Evolutionary conservation across 2,797 vertebrate genomes (phyloP).

Genomic region (Gouania willdenowi): DNA sequence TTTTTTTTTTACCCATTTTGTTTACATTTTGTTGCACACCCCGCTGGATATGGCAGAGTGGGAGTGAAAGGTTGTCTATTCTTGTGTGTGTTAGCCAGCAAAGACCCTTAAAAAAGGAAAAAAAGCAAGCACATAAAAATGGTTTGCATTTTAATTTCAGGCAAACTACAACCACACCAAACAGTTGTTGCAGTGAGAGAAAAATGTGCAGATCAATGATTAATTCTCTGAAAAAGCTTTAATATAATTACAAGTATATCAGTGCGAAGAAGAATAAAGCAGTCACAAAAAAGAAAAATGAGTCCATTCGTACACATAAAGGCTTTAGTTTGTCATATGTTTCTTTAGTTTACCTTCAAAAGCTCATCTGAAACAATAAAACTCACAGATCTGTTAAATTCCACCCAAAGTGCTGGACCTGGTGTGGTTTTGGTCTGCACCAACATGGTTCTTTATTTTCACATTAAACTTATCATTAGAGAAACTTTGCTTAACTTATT

Average conservation of each 20-base stretch:
- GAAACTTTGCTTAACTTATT: neutral
- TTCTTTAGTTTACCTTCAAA: constrained; percentile 26
- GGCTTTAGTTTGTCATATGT: constrained; percentile 45
- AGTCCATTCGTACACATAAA: too few species aligned
- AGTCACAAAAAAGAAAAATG: constrained; percentile 53
- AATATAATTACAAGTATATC: constrained; percentile 62
- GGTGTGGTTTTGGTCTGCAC: constrained; percentile 72
- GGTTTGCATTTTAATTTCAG: too few species aligned
- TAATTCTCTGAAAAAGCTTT: constrained; percentile 69
- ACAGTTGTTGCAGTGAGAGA: constrained; percentile 47
- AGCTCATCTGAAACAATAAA: too few species aligned
- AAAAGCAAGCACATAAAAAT: too few species aligned
- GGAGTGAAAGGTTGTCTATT: too few species aligned
- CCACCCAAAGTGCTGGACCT: constrained; percentile 63
- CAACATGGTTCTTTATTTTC: constrained; percentile 2
- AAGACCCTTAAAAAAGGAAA: too few species aligned
- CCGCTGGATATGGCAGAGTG: too few species aligned
- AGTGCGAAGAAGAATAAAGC: constrained; percentile 76
- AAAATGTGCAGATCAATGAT: constrained; percentile 63
- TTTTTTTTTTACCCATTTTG: too few species aligned
- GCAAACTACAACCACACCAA: too few species aligned
- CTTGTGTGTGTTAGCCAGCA: too few species aligned
- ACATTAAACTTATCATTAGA: neutral
- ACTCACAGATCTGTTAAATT: constrained; percentile 4
- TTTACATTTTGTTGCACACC: too few species aligned